phyloP scores from a whole-genome alignment of 2,113 vertebrate species.

The Octodon degus region DNA sequence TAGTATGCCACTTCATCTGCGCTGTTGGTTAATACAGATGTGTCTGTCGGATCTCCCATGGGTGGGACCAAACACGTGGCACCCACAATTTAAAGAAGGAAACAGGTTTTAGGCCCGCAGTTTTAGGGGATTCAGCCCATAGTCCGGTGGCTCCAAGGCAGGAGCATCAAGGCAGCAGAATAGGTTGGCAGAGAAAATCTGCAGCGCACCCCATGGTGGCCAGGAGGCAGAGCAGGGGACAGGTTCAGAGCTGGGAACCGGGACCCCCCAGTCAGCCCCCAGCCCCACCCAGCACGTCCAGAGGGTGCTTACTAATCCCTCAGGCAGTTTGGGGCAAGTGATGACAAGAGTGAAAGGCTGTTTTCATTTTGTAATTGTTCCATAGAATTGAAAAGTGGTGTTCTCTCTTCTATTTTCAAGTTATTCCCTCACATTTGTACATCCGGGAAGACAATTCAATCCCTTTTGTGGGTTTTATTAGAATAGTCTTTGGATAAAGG shows the following conservation, averaged over 20 bases:
- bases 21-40: background rate
- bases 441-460: background rate
- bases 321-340: background rate
- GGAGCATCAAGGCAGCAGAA: fast-evolving
- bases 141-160: background rate
- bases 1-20: background rate
- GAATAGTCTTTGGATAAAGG: background rate
- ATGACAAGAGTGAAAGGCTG: too few relatives aligned
- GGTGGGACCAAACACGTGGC: background rate
- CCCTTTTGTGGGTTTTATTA: background rate
- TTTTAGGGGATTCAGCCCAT: background rate
- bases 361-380: background rate
- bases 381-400: background rate
- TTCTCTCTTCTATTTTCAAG: background rate
- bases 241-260: background rate
- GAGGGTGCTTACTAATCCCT: background rate
- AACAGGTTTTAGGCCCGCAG: background rate
- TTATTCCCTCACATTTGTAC: background rate
- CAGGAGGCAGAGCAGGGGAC: background rate
- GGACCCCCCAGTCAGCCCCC: background rate
- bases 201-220: background rate
- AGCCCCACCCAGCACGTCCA: background rate
- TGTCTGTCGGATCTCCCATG: background rate
- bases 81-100: background rate
- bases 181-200: background rate